Base-by-base conservation (phyloP, 2,797 vertebrate species). In the Pseudomugil gertrudae region DNA sequence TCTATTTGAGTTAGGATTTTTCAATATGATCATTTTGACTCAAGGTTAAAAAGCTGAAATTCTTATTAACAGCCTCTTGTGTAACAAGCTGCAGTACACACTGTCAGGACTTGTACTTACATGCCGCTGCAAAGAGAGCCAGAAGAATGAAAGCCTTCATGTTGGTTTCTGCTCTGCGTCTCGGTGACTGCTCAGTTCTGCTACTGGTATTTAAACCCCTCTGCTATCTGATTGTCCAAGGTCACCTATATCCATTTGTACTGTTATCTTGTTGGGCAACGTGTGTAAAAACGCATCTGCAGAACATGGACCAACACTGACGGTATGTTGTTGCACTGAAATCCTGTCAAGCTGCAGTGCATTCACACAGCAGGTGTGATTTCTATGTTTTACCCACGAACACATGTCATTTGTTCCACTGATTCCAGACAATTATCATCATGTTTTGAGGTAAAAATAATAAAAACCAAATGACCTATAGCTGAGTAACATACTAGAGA, bases 1-100 rank as follows among this genome's bases (percentile, higher is more conserved):
- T 72, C 90, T 90, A 10, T n/a, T 21, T 9, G n/a, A 21, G n/a
- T 21, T 9, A 45, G 21, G n/a, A n/a, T 45, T 21, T n/a, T 21
- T 2, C 43, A 21, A 10, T 45, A 4, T 38, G 2, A n/a, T 38
- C 2, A 38, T n/a, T 9, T 38, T 45, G 7, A 43, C 3, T 15
- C 38, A 1, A 19, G 38, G 38, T 19, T 43, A 43, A 19, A 43
- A 43, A 19, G 14, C 2, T 40, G 3, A 19, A 15, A 2, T 5
- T 6, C 19, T 43, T 43, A 1, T 4, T n/a, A 19, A 10, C 7
- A 38, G 2, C 6, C n/a, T 19, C 17, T n/a, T 4, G n/a, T 45
- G 5, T n/a, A n/a, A 45, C 15, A 9, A 9, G 4, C 21, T 47
- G 3, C 3, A 4, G 45, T 47, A 47, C 45, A 47, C 1, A 23